Conservation (phyloP, 2,888 invertebrate species). For the Andrena flavipes region DNA sequence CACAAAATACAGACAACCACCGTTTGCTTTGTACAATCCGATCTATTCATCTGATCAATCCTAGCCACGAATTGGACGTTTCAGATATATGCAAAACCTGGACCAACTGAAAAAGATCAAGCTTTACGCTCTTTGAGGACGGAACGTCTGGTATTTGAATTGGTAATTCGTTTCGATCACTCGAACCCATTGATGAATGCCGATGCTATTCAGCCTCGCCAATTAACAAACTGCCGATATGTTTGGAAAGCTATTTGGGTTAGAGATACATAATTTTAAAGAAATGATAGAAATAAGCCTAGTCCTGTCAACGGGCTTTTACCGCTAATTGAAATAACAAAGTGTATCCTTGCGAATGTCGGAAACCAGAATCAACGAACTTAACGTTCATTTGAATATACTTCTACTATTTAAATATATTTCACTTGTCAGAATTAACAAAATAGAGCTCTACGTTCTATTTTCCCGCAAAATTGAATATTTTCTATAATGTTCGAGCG, state of each 20-base stretch:
- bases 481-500: too few species aligned
- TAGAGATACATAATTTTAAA: background rate
- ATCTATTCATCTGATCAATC: constrained; percentile 4
- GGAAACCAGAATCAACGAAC: too few species aligned
- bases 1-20: background rate
- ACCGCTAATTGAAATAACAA: too few species aligned
- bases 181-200: constrained; percentile 9
- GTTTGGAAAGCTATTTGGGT: background rate
- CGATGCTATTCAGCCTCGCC: constrained; percentile 16
- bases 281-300: background rate
- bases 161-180: constrained; percentile 32
- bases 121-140: constrained; percentile 11
- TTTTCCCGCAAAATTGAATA: too few species aligned
- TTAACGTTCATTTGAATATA: too few species aligned
- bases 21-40: constrained; percentile 22
- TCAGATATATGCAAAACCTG: background rate
- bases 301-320: background rate
- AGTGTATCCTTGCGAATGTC: too few species aligned
- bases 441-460: too few species aligned
- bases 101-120: constrained; percentile 7
- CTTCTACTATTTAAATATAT: too few species aligned
- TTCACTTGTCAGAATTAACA: too few species aligned
- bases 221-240: constrained; percentile 5
- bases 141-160: constrained; percentile 28
- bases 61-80: constrained; percentile 17